Evolutionary conservation across 2,888 invertebrate species (phyloP), one percentile per base, ranked within the genome.

Genomic region (Apotomis capreana): DNA sequence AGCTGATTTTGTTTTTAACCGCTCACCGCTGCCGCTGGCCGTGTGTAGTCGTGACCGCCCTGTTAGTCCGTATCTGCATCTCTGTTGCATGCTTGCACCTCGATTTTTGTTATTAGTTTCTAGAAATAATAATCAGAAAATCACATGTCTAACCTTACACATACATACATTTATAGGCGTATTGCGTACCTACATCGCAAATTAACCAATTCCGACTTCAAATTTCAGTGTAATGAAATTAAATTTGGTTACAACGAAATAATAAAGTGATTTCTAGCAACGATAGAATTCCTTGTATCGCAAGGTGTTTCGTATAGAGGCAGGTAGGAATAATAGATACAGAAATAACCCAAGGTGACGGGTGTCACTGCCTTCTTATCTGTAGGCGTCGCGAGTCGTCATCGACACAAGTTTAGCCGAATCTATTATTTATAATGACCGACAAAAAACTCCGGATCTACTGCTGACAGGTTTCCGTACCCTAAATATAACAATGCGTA

Each of bases 311-410:
- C 44, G n/a, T 55, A 37, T 57, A 61, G 67, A 67, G 61, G 54
- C 55, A 72, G 71, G 68, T 72, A 67, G 57, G 68, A 68, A 72
- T 68, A 58, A 68, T 54, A 67, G 78, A 77, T 78, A 79, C 76
- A 79, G 78, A 83, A 85, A 86, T 85, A 84, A 76, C 75, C 78
- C 83, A 85, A 85, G 83, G 85, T 83, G 80, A 84, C 76, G 67
- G 74, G 81, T 84, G 83, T 85, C 86, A 84, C 80, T 83, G 84
- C 78, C 83, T 80, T 75, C 79, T 79, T 78, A 80, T 78, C 79
- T 71, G 84, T 83, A 76, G 84, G 82, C 81, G 85, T 80, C 12
- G 72, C 37, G 15, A 52, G 40, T 71, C 62, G 67, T 70, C 70
- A 70, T 60, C 60, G 15, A 71, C 55, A 26, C 37, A 37, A 26